A percentile compares a stretch with the other conserved stretches of the same genome.
phyloP scores from a whole-genome alignment of 92 coral and sea anemone genomes.

The Zoanthus gigantus region DNA sequence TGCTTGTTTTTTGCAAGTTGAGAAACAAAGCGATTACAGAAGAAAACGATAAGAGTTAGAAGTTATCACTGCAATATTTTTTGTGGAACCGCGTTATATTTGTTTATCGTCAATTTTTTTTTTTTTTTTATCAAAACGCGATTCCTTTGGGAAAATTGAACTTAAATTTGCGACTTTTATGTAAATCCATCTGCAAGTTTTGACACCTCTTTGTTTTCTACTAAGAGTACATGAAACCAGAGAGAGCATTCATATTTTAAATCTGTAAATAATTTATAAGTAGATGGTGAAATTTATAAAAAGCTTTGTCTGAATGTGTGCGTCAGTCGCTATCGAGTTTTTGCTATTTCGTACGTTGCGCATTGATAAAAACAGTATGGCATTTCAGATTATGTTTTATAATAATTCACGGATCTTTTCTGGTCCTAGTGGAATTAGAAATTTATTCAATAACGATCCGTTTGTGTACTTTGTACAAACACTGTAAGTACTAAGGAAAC shows the following conservation, averaged over 20 bases:
- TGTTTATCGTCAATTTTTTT: background rate
- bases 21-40: background rate
- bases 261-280: constrained; percentile 8
- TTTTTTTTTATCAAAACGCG: background rate
- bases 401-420: background rate
- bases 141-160: constrained; percentile 22
- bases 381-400: background rate
- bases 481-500: background rate
- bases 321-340: too few species aligned
- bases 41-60: background rate
- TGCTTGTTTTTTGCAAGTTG: background rate
- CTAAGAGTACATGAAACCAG: background rate
- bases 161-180: constrained; percentile 11
- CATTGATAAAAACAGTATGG: too few species aligned
- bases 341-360: too few species aligned
- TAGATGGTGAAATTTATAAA: constrained; percentile 16
- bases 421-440: background rate
- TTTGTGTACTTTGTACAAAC: constrained; percentile 34
- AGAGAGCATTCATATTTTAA: background rate
- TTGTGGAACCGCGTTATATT: background rate
- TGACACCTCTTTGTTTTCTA: constrained; percentile 33
- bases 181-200: constrained; percentile 1
- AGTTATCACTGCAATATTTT: background rate
- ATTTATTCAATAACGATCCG: background rate
- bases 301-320: background rate